A percentile compares a stretch with the other conserved stretches of the same genome.
Conservation (phyloP, 2,797 vertebrate genomes). For the Sarcoramphus papa region DNA sequence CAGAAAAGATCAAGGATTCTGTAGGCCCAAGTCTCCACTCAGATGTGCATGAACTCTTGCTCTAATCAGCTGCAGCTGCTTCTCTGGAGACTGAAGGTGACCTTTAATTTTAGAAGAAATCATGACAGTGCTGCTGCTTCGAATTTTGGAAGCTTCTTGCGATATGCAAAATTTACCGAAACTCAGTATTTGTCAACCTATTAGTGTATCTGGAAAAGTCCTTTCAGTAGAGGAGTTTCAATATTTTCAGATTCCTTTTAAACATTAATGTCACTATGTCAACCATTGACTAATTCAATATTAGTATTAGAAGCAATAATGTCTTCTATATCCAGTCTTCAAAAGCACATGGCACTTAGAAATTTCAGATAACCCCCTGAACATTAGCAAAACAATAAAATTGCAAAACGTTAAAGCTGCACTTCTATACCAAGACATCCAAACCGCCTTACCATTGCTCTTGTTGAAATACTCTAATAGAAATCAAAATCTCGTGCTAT, state of each 20-base stretch:
- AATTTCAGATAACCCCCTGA: neutral
- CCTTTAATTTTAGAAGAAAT: constrained; percentile 11
- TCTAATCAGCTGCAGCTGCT: neutral
- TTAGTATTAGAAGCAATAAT: neutral
- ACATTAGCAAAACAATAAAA: neutral
- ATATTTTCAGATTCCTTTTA: neutral
- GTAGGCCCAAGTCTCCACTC: neutral
- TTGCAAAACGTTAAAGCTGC: neutral
- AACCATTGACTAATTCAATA: neutral
- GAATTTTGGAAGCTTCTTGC: neutral
- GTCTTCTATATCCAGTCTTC: neutral
- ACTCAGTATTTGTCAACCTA: neutral
- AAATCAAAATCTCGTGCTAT: neutral
- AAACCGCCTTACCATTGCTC: neutral
- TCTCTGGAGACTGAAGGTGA: constrained; percentile 1
- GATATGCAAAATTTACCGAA: neutral
- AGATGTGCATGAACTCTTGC: neutral
- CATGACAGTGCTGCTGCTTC: neutral
- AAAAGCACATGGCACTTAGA: neutral
- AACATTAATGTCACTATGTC: neutral
- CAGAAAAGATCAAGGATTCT: neutral
- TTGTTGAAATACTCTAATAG: neutral
- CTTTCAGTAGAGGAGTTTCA: neutral
- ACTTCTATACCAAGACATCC: neutral
- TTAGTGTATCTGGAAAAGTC: neutral